Evolutionary conservation across 1,140 invertebrate genomes (phyloP).

Genomic region (Telenomus remus): DNA sequence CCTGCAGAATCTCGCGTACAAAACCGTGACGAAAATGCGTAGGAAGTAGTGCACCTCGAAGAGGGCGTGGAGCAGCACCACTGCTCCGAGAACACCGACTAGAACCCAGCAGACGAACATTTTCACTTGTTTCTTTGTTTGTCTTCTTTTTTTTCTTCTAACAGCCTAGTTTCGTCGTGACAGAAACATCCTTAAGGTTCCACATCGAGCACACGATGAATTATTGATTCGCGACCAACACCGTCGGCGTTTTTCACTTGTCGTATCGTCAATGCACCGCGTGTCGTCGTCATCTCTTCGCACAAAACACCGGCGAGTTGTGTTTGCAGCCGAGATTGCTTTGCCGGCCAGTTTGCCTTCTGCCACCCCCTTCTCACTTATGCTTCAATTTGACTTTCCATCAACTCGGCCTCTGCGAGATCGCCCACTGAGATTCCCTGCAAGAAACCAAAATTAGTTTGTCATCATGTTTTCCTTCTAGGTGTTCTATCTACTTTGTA

Average conservation of each 20-base stretch:
- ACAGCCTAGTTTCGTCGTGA: not conserved
- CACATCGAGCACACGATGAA: slow-evolving; percentile 32
- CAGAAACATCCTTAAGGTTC: slow-evolving; percentile 43
- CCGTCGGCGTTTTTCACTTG: slow-evolving; percentile 42
- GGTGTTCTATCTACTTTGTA: not conserved
- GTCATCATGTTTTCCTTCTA: too few relatives aligned
- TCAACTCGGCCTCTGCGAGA: slow-evolving; percentile 11
- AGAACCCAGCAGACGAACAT: slow-evolving; percentile 73
- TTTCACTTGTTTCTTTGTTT: slow-evolving; percentile 14
- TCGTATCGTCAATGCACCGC: slow-evolving; percentile 52
- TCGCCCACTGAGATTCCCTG: slow-evolving; percentile 5
- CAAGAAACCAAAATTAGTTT: slow-evolving; percentile 7
- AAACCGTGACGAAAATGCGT: slow-evolving; percentile 79
- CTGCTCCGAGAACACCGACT: slow-evolving; percentile 69
- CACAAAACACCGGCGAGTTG: slow-evolving; percentile 20
- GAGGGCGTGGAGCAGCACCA: slow-evolving; percentile 77
- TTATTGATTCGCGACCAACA: slow-evolving; percentile 64
- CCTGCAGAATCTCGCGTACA: slow-evolving; percentile 79
- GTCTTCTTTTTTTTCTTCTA: not conserved
- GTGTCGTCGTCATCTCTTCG: slow-evolving; percentile 34
- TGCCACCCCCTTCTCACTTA: slow-evolving; percentile 8
- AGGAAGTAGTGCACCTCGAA: slow-evolving; percentile 83
- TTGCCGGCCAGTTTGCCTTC: slow-evolving; percentile 12
- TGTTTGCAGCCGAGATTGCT: slow-evolving; percentile 20
- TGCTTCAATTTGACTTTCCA: slow-evolving; percentile 33